Base-by-base conservation (phyloP, 2,888 invertebrate genomes). In the Octonoba sinensis region DNA sequence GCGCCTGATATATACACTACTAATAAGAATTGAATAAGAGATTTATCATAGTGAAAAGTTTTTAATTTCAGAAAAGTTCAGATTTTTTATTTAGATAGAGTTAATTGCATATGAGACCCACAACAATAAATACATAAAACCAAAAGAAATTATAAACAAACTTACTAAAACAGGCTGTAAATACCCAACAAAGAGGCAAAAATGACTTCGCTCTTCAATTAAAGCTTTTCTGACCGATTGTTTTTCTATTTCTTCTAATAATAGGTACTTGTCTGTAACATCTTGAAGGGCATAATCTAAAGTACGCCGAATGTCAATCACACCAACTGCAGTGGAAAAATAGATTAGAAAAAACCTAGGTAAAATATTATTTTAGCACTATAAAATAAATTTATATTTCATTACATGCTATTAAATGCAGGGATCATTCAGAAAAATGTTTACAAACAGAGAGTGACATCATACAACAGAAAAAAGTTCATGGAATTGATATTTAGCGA, bases 191-290 rank as follows among this genome's bases (percentile, higher is more conserved):
- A 99, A 96, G 86, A 94, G 92, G 89, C 97, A 97, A 90, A 96
- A 99, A 86, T 97, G 93, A 87, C 88, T 86, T 69, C 99, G 91
- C 88, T 99, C 98, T 89, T 99, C 98, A 27, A 97, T 92, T 85
- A 99, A 92, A 0, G 96, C 97, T 16, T 94, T 94, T 79, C 96
- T 92, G 51, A 97, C 93, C 0, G 96, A 96, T 87, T 93, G 94
- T 89, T 96, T 95, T 88, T 98, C 97, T 85, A 95, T 94, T 87
- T 97, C 96, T 88, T 97, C 96, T 83, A 98, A 90, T 87, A 94
- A 92, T 86, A 94, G 93, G 86, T 94, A 93, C 85, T 95, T 93
- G 87, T 96, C 94, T 70, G 93, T 94, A 20, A 95, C 93, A 87
- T 95, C 93, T 87, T 95, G 95, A 87, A 93, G 89, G 59, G 92